Evolutionary conservation across 2,888 invertebrate genomes (phyloP).

Genomic region (Euplexia lucipara): DNA sequence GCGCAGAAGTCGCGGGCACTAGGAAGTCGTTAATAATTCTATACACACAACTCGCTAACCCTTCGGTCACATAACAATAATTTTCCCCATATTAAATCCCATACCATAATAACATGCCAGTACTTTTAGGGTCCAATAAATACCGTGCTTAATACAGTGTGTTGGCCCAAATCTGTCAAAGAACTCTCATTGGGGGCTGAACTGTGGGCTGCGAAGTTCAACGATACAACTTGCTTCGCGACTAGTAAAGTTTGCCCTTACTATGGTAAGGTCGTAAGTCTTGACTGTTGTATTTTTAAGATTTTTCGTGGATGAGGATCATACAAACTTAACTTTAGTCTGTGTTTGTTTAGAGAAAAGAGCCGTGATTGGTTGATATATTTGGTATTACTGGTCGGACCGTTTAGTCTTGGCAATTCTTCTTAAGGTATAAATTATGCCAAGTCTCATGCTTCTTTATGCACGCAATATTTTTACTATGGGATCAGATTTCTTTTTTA

Average conservation of each 20-base stretch:
- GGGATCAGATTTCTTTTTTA: too few relatives aligned
- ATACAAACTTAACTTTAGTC: not conserved
- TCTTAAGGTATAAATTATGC: too few relatives aligned
- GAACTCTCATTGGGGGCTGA: slow-evolving; percentile 68
- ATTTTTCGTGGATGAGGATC: slow-evolving; percentile 6
- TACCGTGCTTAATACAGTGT: slow-evolving; percentile 51
- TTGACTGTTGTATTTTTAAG: slow-evolving; percentile 19
- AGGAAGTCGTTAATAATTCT: too few relatives aligned
- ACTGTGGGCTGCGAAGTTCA: slow-evolving; percentile 61
- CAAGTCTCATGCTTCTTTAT: too few relatives aligned
- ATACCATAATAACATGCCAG: slow-evolving; percentile 42
- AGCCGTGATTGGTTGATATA: not conserved
- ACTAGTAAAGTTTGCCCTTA: slow-evolving; percentile 76
- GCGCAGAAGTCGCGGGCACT: too few relatives aligned
- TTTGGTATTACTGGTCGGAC: too few relatives aligned
- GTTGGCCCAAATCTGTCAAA: slow-evolving; percentile 75
- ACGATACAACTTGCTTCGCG: slow-evolving; percentile 75
- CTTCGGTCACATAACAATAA: slow-evolving; percentile 46
- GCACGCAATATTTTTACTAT: too few relatives aligned
- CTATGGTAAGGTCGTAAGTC: slow-evolving; percentile 26
- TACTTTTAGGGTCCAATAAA: slow-evolving; percentile 58
- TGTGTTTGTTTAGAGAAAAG: not conserved
- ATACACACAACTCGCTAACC: not conserved
- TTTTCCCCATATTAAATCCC: slow-evolving; percentile 46
- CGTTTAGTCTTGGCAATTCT: too few relatives aligned